phyloP scores from a whole-genome alignment of 2,888 invertebrate genomes.

The Agelastica alni region DNA sequence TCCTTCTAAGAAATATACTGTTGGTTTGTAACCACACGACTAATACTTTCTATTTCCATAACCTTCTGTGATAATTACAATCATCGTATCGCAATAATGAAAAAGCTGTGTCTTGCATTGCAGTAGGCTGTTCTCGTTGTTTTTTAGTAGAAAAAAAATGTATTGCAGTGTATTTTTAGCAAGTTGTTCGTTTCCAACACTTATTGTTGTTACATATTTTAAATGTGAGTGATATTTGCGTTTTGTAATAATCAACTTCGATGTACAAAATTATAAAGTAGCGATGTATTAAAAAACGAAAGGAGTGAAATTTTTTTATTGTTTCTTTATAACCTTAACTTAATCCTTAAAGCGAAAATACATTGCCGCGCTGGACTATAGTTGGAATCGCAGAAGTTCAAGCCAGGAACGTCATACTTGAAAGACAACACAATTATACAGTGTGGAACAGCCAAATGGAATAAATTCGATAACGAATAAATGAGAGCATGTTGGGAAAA shows the following conservation, averaged over 20 bases:
- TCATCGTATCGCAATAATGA: slow-evolving; percentile 58
- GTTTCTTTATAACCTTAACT: too few species aligned
- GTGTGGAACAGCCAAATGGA: too few species aligned
- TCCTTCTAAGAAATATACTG: slow-evolving; percentile 7
- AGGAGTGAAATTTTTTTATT: neutral
- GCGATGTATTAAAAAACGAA: neutral
- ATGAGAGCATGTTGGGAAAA: too few species aligned
- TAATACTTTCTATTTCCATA: slow-evolving; percentile 42
- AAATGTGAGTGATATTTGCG: slow-evolving; percentile 41
- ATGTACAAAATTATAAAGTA: slow-evolving; percentile 21
- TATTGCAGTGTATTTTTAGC: slow-evolving; percentile 13
- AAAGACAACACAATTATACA: too few species aligned
- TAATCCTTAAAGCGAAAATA: too few species aligned
- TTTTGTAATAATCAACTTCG: slow-evolving; percentile 42
- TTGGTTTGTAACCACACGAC: slow-evolving; percentile 4
- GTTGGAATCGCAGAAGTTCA: too few species aligned
- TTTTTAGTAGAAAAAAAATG: slow-evolving; percentile 35
- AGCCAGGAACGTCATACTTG: too few species aligned
- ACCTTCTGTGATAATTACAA: slow-evolving; percentile 59
- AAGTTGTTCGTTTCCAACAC: slow-evolving; percentile 34
- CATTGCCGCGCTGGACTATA: too few species aligned
- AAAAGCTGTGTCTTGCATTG: slow-evolving; percentile 58
- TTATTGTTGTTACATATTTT: slow-evolving; percentile 42
- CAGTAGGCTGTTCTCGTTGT: slow-evolving; percentile 54
- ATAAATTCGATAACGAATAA: too few species aligned